A percentile compares a stretch with the other conserved stretches of the same genome.
Evolutionary conservation across 2,113 vertebrate species (phyloP).

Genomic region (Rattus rattus): DNA sequence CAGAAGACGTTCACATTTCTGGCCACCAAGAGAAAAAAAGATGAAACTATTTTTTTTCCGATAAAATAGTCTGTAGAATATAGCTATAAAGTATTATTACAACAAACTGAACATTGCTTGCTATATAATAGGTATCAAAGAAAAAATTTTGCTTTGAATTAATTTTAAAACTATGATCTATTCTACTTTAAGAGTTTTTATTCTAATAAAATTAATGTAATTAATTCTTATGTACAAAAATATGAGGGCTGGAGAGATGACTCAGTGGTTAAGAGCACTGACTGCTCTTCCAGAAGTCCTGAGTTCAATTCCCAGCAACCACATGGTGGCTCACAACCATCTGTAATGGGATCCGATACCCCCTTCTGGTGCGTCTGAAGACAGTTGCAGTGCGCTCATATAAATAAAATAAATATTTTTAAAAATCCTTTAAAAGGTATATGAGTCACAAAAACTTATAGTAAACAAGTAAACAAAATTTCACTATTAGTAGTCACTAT

Average conservation of each 20-base stretch:
- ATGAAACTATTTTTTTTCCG: neutral
- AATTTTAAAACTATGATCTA: constrained; percentile 22
- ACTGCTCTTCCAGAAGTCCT: too few relatives aligned
- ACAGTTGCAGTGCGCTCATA: too few relatives aligned
- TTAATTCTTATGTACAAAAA: constrained; percentile 38
- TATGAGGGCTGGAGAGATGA: neutral
- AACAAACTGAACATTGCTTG: constrained; percentile 10
- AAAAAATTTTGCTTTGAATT: constrained; percentile 9
- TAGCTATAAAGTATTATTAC: constrained; percentile 8
- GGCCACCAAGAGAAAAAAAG: constrained; percentile 70
- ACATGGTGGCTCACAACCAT: too few relatives aligned
- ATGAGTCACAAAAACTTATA: neutral
- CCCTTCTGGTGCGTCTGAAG: too few relatives aligned
- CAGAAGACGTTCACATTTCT: constrained; percentile 98
- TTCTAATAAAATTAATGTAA: constrained; percentile 29
- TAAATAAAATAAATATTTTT: too few relatives aligned
- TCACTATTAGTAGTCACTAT: neutral
- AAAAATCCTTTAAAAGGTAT: too few relatives aligned
- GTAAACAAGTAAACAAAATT: neutral
- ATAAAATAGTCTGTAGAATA: constrained; percentile 29
- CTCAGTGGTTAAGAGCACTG: too few relatives aligned
- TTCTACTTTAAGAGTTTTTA: neutral
- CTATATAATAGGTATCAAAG: neutral
- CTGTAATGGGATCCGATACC: too few relatives aligned
- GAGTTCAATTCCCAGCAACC: too few relatives aligned